phyloP scores from a whole-genome alignment of 2,888 invertebrate species.

The Ommatoiulus sabulosus region DNA sequence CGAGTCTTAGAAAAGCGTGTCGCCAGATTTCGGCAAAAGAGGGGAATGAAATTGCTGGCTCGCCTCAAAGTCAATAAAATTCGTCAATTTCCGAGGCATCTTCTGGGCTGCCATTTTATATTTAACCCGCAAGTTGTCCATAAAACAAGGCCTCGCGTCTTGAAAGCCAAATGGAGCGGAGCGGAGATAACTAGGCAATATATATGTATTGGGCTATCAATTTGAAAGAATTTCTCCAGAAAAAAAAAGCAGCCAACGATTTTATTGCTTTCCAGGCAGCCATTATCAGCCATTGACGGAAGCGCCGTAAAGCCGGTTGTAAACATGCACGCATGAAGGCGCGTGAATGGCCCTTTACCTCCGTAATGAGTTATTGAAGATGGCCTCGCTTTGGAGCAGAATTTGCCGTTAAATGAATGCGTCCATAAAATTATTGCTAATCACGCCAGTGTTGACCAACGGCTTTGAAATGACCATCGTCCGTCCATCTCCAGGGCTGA shows the following conservation, averaged over 20 bases:
- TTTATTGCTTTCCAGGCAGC: not conserved
- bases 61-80: constrained; percentile 13
- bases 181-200: constrained; percentile 26
- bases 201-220: constrained; percentile 40
- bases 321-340: not conserved
- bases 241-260: not conserved
- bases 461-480: constrained; percentile 1
- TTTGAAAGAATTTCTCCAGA: constrained; percentile 1
- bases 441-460: not conserved
- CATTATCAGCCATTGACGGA: not conserved
- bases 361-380: constrained; percentile 16
- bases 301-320: not conserved
- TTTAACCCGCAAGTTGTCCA: constrained; percentile 17
- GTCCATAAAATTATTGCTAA: constrained; percentile 49
- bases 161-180: not conserved
- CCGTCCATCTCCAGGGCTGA: not conserved
- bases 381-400: not conserved
- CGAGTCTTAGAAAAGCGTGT: not conserved
- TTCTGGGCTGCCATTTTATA: not conserved
- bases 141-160: constrained; percentile 23
- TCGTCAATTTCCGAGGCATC: not conserved
- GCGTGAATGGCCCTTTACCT: not conserved
- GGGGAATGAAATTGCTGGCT: not conserved
- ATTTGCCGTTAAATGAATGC: constrained; percentile 37
- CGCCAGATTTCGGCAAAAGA: not conserved